These are phyloP conservation scores for Phaonia tiefii DNA, from an alignment of 2,888 invertebrate genomes.

Conservation along the genomic window DNA sequence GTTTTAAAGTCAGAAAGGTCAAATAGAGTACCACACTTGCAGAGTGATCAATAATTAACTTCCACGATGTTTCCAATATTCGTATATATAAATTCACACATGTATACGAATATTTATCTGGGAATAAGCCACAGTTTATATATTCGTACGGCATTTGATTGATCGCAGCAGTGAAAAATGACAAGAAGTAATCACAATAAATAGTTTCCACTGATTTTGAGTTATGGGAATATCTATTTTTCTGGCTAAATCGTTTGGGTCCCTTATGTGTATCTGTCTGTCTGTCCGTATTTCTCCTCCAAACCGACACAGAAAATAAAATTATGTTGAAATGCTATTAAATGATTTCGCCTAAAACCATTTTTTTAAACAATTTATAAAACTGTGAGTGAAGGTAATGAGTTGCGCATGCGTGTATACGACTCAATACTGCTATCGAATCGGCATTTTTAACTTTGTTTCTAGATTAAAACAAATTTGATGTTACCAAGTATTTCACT, in stretches of 20 bases:
- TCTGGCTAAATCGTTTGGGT: conserved; percentile 1
- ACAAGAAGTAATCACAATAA: conserved; percentile 74
- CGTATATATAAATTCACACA: neutral
- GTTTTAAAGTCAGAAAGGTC: conserved; percentile 43
- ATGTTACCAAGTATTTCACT: conserved; percentile 16
- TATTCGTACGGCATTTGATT: conserved; percentile 54
- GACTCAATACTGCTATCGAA: conserved; percentile 19
- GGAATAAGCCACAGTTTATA: conserved; percentile 13
- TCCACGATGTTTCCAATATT: conserved; percentile 7
- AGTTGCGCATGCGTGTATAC: conserved; percentile 68
- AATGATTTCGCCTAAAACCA: conserved; percentile 69
- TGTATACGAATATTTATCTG: neutral
- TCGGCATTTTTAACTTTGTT: conserved; percentile 20
- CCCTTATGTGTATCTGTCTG: conserved; percentile 5
- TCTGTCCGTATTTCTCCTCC: conserved; percentile 14
- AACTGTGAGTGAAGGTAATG: conserved; percentile 50
- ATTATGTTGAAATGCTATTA: conserved; percentile 76
- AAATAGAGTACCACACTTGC: conserved; percentile 37
- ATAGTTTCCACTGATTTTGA: conserved; percentile 77
- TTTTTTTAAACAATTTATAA: conserved; percentile 40
- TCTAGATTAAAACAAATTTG: conserved; percentile 46
- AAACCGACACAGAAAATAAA: conserved; percentile 65
- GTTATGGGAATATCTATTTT: conserved; percentile 75
- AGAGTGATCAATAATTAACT: conserved; percentile 6
- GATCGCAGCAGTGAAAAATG: conserved; percentile 68